Percentiles rank a stretch among this genome's conserved stretches.
Evolutionary conservation across 2,797 vertebrate species (phyloP).

Genomic region (Silurus aristotelis): DNA sequence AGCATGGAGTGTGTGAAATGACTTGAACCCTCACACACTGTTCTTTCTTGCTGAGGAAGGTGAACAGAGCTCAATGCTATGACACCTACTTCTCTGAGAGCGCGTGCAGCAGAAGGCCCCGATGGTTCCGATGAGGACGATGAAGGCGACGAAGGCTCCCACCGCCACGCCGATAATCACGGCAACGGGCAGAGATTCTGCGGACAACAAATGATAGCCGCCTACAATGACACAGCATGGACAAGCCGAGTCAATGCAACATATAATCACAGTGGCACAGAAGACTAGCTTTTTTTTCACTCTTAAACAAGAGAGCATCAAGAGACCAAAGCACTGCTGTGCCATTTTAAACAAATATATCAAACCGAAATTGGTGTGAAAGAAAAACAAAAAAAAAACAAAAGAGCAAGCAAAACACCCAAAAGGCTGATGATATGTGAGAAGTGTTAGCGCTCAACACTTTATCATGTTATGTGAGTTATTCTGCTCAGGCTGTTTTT

Average conservation of each 20-base stretch:
- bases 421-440: not conserved
- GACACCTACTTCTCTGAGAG: conserved; percentile 93
- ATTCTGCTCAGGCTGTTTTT: not conserved
- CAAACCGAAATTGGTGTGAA: not conserved
- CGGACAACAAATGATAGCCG: conserved; percentile 57
- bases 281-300: conserved; percentile 7
- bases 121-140: conserved; percentile 96
- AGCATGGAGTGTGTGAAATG: conserved; percentile 34
- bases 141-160: conserved; percentile 93
- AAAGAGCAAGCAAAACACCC: not conserved
- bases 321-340: conserved; percentile 5
- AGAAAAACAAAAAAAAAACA: too few species aligned
- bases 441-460: not conserved
- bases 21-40: conserved; percentile 57
- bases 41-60: conserved; percentile 48
- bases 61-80: not conserved
- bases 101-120: conserved; percentile 97
- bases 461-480: not conserved
- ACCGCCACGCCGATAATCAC: conserved; percentile 98
- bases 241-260: conserved; percentile 28
- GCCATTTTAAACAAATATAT: not conserved
- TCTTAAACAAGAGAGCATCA: not conserved
- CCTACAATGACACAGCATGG: conserved; percentile 57
- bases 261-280: conserved; percentile 18
- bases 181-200: conserved; percentile 95